phyloP scores from a whole-genome alignment of 1,140 invertebrate genomes.

The Euwallacea similis region DNA sequence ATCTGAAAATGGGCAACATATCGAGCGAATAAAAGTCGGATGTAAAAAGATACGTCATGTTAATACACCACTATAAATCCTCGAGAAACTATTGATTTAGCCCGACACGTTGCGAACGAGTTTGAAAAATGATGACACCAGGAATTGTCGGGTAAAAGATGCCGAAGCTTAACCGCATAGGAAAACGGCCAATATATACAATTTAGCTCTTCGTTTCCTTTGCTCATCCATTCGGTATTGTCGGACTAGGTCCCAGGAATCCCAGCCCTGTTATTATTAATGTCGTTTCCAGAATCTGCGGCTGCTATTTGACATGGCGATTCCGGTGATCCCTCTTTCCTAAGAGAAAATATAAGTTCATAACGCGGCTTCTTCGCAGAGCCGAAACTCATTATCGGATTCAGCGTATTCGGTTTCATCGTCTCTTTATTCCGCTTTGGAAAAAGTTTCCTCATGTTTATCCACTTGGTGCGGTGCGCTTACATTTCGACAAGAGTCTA shows the following conservation, averaged over 20 bases:
- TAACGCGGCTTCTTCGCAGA: not conserved
- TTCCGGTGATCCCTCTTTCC: too few species aligned
- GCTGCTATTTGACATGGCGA: too few species aligned
- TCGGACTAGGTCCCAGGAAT: too few species aligned
- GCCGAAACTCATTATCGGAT: constrained; percentile 2
- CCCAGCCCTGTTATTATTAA: too few species aligned
- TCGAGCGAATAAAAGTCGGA: not conserved
- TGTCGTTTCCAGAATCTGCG: too few species aligned
- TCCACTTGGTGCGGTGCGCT: constrained; percentile 20
- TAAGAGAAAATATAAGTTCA: too few species aligned
- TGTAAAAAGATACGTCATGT: not conserved
- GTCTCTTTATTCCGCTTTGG: constrained; percentile 7
- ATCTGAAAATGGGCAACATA: not conserved
- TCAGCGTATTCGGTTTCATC: not conserved
- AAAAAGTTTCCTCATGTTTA: constrained; percentile 29
- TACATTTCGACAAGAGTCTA: constrained; percentile 26
- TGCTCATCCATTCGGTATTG: not conserved
- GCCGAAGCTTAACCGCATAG: constrained; percentile 28
- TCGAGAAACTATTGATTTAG: constrained; percentile 2
- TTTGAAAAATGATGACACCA: constrained; percentile 30
- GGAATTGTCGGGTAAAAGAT: constrained; percentile 31
- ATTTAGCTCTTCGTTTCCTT: constrained; percentile 28
- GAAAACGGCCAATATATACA: constrained; percentile 35
- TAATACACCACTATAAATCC: not conserved
- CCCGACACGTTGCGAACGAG: not conserved